Percentiles rank a stretch among this genome's conserved stretches.
phyloP scores from a whole-genome alignment of 2,797 vertebrate genomes.

The Discoglossus pictus region DNA sequence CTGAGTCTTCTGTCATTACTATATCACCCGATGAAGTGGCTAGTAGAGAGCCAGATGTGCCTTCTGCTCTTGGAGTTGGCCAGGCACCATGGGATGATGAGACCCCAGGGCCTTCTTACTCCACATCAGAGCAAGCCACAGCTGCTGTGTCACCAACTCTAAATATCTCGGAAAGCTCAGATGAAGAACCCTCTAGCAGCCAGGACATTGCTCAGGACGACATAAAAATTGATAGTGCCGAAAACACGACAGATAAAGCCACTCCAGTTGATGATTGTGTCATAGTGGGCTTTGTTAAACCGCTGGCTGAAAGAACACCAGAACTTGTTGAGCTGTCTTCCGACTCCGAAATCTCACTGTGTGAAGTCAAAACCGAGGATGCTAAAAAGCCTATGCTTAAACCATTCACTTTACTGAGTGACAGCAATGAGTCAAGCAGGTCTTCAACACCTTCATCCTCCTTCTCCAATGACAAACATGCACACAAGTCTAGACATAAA shows the following conservation, averaged over 20 bases:
- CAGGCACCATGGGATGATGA: constrained; percentile 92
- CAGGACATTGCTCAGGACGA: constrained; percentile 51
- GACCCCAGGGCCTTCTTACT: constrained; percentile 93
- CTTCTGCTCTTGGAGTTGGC: constrained; percentile 60
- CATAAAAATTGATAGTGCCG: constrained; percentile 52
- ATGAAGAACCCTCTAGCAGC: constrained; percentile 64
- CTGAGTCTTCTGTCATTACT: constrained; percentile 84
- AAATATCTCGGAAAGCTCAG: constrained; percentile 76
- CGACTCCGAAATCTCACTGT: constrained; percentile 76
- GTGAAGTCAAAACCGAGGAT: constrained; percentile 66
- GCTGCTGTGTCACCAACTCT: constrained; percentile 68
- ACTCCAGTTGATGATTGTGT: constrained; percentile 82
- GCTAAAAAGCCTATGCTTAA: constrained; percentile 69
- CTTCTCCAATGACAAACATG: constrained; percentile 57
- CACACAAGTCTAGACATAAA: constrained; percentile 53
- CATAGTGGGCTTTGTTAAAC: constrained; percentile 86
- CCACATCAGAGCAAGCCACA: constrained; percentile 71
- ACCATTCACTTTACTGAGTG: constrained; percentile 72
- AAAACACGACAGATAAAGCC: constrained; percentile 57
- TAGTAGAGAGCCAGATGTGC: constrained; percentile 64
- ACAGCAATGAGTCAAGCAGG: constrained; percentile 62
- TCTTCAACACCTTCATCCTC: constrained; percentile 61
- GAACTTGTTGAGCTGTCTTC: constrained; percentile 91
- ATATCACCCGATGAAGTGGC: constrained; percentile 84
- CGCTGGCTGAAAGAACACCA: constrained; percentile 85